phyloP scores from a whole-genome alignment of 2,113 vertebrate genomes.

The Eulemur rufifrons region DNA sequence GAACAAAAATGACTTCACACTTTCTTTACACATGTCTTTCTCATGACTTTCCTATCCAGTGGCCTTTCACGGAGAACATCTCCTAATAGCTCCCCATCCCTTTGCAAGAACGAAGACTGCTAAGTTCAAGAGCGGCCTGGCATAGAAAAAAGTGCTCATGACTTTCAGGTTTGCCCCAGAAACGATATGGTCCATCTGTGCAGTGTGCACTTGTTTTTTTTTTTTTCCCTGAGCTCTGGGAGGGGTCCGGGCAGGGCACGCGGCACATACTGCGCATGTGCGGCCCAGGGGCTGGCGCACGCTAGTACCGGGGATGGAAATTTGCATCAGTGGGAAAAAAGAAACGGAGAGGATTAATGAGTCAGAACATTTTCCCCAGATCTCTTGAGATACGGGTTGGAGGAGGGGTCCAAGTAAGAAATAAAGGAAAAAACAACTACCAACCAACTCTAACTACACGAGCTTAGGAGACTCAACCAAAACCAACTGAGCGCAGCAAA shows the following conservation, averaged over 20 bases:
- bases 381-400: not conserved
- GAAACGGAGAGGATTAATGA: fast-evolving
- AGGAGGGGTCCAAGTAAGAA: not conserved
- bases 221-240: not conserved
- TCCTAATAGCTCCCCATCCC: fast-evolving
- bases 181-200: fast-evolving
- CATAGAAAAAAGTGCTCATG: not conserved
- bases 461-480: not conserved
- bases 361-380: not conserved
- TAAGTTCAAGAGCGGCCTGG: not conserved
- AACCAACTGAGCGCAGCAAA: not conserved
- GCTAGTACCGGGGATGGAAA: fast-evolving
- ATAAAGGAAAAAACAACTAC: no score
- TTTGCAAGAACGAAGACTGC: not conserved
- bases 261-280: not conserved
- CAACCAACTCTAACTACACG: not conserved
- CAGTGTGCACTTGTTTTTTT: fast-evolving
- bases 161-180: fast-evolving
- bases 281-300: fast-evolving
- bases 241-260: fast-evolving
- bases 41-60: not conserved
- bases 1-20: not conserved
- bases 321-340: not conserved
- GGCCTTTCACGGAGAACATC: not conserved
- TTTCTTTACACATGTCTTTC: not conserved